phyloP scores from a whole-genome alignment of 2,888 invertebrate species.

The Drosophila melanosoma region DNA sequence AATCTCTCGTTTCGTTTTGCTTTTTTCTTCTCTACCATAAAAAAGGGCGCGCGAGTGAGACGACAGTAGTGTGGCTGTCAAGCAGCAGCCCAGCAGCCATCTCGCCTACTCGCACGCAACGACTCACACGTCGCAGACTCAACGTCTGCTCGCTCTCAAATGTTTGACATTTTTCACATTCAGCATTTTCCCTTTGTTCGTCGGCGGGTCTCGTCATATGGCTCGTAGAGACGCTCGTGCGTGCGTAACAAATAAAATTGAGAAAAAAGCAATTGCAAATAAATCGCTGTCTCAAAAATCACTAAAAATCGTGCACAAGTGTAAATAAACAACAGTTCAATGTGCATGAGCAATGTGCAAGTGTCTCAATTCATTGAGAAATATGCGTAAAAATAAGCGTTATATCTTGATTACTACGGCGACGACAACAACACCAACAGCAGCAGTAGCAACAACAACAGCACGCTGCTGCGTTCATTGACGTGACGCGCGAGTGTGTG shows the following conservation, averaged over 20 bases:
- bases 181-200: conserved; percentile 80
- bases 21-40: conserved; percentile 77
- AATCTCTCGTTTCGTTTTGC: conserved; percentile 73
- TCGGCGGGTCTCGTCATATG: conserved; percentile 80
- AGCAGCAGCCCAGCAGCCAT: conserved; percentile 38
- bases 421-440: conserved; percentile 56
- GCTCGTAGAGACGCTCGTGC: conserved; percentile 66
- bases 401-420: conserved; percentile 64
- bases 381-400: conserved; percentile 72
- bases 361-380: conserved; percentile 62
- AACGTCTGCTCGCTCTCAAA: conserved; percentile 73
- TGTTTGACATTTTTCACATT: conserved; percentile 77
- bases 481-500: conserved; percentile 76
- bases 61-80: conserved; percentile 34
- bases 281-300: conserved; percentile 53
- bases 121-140: conserved; percentile 66
- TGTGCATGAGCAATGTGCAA: conserved; percentile 45
- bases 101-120: conserved; percentile 51
- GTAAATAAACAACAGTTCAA: conserved; percentile 70
- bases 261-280: conserved; percentile 54
- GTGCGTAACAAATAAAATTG: conserved; percentile 76
- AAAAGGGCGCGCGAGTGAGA: conserved; percentile 74
- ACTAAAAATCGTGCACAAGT: conserved; percentile 60
- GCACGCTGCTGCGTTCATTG: conserved; percentile 80
- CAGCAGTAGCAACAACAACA: conserved; percentile 51